phyloP scores from a whole-genome alignment of 2,888 invertebrate genomes.

The Trileptium ribeirensis region DNA sequence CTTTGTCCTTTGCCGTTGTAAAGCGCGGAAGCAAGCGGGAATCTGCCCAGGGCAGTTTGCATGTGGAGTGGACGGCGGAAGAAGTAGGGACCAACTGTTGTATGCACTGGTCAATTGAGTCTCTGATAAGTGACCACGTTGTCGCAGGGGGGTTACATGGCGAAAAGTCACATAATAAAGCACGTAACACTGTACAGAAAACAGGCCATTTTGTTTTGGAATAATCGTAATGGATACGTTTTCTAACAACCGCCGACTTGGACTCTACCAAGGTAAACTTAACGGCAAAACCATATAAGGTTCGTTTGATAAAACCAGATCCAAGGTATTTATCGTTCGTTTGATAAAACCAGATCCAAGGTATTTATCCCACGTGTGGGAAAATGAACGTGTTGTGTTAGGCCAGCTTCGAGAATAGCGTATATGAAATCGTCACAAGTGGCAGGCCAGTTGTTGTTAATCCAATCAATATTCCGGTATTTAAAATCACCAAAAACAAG shows the following conservation, averaged over 20 bases:
- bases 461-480: not conserved
- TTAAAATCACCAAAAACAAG: not conserved
- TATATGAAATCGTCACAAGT: not conserved
- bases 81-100: not conserved
- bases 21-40: not conserved
- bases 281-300: no score
- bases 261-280: no score
- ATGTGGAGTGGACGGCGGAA: not conserved
- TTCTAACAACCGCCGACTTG: no score
- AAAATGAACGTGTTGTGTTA: not conserved
- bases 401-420: not conserved
- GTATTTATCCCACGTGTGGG: not conserved
- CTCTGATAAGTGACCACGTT: not conserved
- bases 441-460: not conserved
- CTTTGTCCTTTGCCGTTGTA: not conserved
- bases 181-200: not conserved
- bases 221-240: no score
- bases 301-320: not conserved
- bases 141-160: not conserved
- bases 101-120: not conserved
- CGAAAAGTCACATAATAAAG: not conserved
- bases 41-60: not conserved
- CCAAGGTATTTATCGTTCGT: not conserved
- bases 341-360: not conserved
- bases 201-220: not conserved